phyloP scores from a whole-genome alignment of 2,797 vertebrate species.

The Myotis pilosus region DNA sequence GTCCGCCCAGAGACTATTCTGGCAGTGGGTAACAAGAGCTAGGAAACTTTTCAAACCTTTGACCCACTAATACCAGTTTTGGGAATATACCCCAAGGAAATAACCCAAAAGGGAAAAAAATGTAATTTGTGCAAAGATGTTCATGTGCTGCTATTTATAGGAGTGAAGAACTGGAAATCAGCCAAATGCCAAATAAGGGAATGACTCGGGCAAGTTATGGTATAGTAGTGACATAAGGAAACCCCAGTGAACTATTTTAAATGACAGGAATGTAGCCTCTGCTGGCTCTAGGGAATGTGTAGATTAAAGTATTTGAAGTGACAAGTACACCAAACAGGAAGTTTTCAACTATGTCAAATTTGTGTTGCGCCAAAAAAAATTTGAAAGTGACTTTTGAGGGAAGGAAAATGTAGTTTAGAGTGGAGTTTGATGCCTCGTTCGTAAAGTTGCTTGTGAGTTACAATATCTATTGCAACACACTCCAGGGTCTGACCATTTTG shows the following conservation, averaged over 20 bases:
- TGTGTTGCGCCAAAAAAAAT: neutral
- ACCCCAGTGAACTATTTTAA: neutral
- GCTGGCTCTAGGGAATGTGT: neutral
- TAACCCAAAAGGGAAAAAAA: slow-evolving; percentile 66
- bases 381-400: neutral
- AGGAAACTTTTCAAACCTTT: slow-evolving; percentile 59
- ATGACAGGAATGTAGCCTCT: neutral
- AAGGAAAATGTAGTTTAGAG: neutral
- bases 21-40: slow-evolving; percentile 6
- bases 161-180: slow-evolving; percentile 21
- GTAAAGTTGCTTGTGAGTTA: neutral
- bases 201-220: neutral
- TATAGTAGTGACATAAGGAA: neutral
- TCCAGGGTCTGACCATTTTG: neutral
- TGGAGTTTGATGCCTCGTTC: neutral
- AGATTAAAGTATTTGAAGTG: slow-evolving; percentile 16
- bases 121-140: slow-evolving; percentile 54
- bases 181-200: slow-evolving; percentile 61
- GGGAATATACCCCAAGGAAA: slow-evolving; percentile 70
- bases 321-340: neutral
- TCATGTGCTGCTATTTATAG: slow-evolving; percentile 66
- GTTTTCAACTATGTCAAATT: neutral
- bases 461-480: neutral
- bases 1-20: neutral
- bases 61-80: slow-evolving; percentile 54